phyloP scores from a whole-genome alignment of 2,888 invertebrate species.

The Patella caerulea region DNA sequence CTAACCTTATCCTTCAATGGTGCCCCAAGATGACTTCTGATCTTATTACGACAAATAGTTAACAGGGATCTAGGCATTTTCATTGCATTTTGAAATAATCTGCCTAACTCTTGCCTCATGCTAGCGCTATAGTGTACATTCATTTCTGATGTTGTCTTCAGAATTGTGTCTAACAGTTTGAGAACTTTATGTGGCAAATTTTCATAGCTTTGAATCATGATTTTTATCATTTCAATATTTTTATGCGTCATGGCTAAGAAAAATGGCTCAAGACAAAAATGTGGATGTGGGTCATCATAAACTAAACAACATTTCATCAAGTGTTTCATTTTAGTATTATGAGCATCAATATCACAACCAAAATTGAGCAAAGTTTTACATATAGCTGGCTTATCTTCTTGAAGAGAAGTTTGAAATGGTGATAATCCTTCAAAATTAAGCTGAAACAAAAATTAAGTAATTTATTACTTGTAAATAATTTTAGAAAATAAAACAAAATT shows the following conservation, averaged over 20 bases:
- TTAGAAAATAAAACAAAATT: not conserved
- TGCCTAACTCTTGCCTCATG: constrained; percentile 50
- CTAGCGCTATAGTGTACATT: constrained; percentile 49
- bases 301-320: constrained; percentile 58
- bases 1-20: constrained; percentile 51
- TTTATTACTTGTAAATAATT: not conserved
- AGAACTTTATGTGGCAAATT: constrained; percentile 52
- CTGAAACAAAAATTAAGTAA: constrained; percentile 46
- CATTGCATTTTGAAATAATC: constrained; percentile 50
- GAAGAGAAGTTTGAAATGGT: constrained; percentile 61
- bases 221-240: constrained; percentile 58
- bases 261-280: constrained; percentile 67
- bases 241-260: constrained; percentile 65
- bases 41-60: constrained; percentile 56
- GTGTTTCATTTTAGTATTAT: constrained; percentile 44
- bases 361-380: constrained; percentile 57
- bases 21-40: constrained; percentile 53
- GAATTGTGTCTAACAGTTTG: constrained; percentile 52
- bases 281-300: constrained; percentile 66
- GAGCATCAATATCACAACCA: constrained; percentile 66
- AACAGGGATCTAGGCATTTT: constrained; percentile 54
- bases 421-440: constrained; percentile 60
- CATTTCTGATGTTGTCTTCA: constrained; percentile 54
- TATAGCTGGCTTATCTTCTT: constrained; percentile 54
- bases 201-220: constrained; percentile 60